These are phyloP conservation scores for Anoplius nigerrimus DNA, from an alignment of 2,888 invertebrate species.

Conservation along the genomic window DNA sequence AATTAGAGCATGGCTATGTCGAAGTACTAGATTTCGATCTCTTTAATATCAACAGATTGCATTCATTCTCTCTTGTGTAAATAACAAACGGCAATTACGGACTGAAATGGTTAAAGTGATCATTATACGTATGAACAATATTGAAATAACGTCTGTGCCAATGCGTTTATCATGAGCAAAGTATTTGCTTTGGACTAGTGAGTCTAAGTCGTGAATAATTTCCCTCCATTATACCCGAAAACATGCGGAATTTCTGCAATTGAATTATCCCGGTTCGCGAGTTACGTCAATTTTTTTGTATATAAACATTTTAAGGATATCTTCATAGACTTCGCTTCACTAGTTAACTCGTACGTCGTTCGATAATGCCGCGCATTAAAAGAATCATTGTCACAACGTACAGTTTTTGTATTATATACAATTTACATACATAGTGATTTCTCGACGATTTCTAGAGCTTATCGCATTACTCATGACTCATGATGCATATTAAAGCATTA, in stretches of 20 bases:
- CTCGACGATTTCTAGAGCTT: constrained; percentile 40
- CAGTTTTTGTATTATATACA: constrained; percentile 41
- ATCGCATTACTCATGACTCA: constrained; percentile 36
- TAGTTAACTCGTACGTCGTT: constrained; percentile 21
- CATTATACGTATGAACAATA: constrained; percentile 8
- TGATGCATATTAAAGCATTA: constrained; percentile 32
- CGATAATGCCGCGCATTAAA: constrained; percentile 28
- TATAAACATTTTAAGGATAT: constrained; percentile 15
- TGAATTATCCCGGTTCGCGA: neutral
- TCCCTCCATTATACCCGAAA: neutral
- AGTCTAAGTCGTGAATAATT: constrained; percentile 21
- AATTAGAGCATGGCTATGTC: constrained; percentile 31
- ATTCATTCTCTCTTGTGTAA: constrained; percentile 22
- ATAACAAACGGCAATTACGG: neutral
- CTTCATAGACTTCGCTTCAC: constrained; percentile 12
- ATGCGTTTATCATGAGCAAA: constrained; percentile 22
- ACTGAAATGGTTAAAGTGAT: constrained; percentile 2
- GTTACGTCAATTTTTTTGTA: constrained; percentile 15
- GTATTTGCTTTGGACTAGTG: constrained; percentile 22
- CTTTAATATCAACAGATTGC: constrained; percentile 18
- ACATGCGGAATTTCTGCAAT: neutral
- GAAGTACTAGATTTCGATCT: constrained; percentile 24
- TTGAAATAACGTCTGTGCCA: constrained; percentile 43
- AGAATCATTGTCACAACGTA: constrained; percentile 33
- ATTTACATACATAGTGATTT: constrained; percentile 29